Evolutionary conservation across 2,113 vertebrate species (phyloP), one percentile per base, ranked within the genome.

Genomic region (Menidia beryllina): DNA sequence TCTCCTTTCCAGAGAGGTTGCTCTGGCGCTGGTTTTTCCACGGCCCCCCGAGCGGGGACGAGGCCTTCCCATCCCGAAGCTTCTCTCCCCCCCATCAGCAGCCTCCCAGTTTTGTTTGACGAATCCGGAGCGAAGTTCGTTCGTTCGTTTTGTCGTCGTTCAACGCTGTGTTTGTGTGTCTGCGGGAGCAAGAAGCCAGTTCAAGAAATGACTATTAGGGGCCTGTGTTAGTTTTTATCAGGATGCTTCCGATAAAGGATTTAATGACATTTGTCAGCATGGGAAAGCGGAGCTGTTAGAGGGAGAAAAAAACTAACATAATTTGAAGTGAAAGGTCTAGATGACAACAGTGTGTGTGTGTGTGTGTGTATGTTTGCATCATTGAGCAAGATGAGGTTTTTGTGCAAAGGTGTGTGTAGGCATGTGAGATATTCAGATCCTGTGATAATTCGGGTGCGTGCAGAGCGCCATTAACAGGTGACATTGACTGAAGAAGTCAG

Each of bases 401-500:
- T 57, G 52, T 54, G 66, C 41, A 66, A 25, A 48, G n/a, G 30
- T 19, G 25, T 36, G 50, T 36, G 55, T 52, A 14, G 24, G 48
- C 39, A 41, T 39, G 68, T 72, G 62, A 43, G 65, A 80, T 68
- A 59, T 78, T 75, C 49, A 30, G 86, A 87, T 83, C 51, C 11
- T 0, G 56, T 66, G 89, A 89, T 92, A 85, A 81, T 67, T 79
- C 60, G 50, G n/a, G 87, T 62, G 67, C 72, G 65, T 85, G 89
- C 85, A 87, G 85, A 87, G 83, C 88, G 83, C 88, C 92, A 91
- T 93, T 92, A 93, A 88, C 87, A 86, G 83, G 86, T 92, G 91
- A 93, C 91, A 88, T 92, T 93, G 91, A 93, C 89, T 91, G 88
- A 89, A 85, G 84, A 79, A 91, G 89, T 91, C 81, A 79, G 86